Evolutionary conservation across 2,888 invertebrate species (phyloP), one percentile per base, ranked within the genome.

Genomic region (Asteroscopus sphinx): DNA sequence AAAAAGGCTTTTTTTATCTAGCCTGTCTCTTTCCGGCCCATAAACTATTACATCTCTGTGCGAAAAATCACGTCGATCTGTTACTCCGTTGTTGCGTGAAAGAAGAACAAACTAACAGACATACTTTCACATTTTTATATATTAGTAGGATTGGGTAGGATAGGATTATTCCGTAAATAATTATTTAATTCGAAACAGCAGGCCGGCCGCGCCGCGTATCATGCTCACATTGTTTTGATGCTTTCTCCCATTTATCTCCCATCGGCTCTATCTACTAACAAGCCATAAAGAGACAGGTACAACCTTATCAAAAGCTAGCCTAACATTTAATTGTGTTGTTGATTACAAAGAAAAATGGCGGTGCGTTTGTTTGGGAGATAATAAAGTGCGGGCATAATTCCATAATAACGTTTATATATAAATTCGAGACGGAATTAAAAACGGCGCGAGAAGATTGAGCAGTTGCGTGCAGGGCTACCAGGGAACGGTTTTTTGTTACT

Each of bases 311-410:
- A 25, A 13, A 47, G 13, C 39, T 41, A 15, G 49, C 57, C 37
- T 30, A 35, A 39, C 46, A 53, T 55, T 49, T 72, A 72, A 68
- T 68, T 59, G 62, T 73, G 41, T 35, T 33, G 57, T 60, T 54
- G 54, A 62, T 69, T 42, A 66, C 49, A 63, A 66, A 66, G 59
- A 49, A 45, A 44, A 51, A 39, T 26, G 45, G 30, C 51, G 51
- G 37, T 21, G 45, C 55, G 49, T 60, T 73, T 74, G 70, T 70
- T 54, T 49, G 56, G 33, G 71, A 62, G 68, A 67, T 68, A 78
- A 79, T 78, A 77, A 81, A 80, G 73, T 78, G 68, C 60, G 67
- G 65, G 75, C 67, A 80, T 84, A 84, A 85, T 82, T 81, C 62
- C 32, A 51, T 68, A 72, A 80, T 80, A 80, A 81, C 79, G 68